Base-by-base conservation (phyloP, 2,797 vertebrate genomes). In the Bufotes viridis region DNA sequence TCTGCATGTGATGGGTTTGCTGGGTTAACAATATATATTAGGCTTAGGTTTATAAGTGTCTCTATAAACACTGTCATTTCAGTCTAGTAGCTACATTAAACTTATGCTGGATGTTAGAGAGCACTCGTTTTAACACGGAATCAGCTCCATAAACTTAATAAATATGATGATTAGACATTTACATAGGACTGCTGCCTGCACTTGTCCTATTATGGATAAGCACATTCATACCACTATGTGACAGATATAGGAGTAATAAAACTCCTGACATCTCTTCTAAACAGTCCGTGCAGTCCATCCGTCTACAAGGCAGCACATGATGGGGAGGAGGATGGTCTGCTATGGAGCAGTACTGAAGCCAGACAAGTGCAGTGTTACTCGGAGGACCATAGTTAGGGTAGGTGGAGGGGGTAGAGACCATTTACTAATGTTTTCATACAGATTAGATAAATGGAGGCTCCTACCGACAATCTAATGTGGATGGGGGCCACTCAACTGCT, bases 1-100 rank as follows among this genome's bases (percentile, higher is more conserved):
- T 75, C 42, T 75, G 2, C 14, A 51, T 75, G 9, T 51, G 72
- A 75, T 75, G 72, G 34, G 2, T 10, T 17, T 1, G 42, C 42
- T 75, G 72, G 72, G 42, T 51, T 22, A 49, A 75, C 18, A 75
- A 75, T 75, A 75, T 75, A 51, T n/a, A 75, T 75, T 51, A 22
- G 20, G 20, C 42, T 75, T 75, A 75, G 72, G 2, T 51, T n/a
- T 75, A 11, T n/a, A 51, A 75, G 42, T 49, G 70, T 75, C 11
- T 51, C 42, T 75, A 51, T 75, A 75, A 75, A 75, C 72, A 75
- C 42, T n/a, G 42, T 75, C 70, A 74, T 51, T 34, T 51, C 5
- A n/a, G 15, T 75, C 20, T 34, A n/a, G 72, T 13, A 75, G 42
- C 42, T 20, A 22, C 42, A 53, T 53, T n/a, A 51, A n/a, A n/a